Percentiles rank a stretch among this genome's conserved stretches.
These are phyloP conservation scores for Camponotus pennsylvanicus DNA, from an alignment of 1,140 invertebrate species.

Conservation along the genomic window DNA sequence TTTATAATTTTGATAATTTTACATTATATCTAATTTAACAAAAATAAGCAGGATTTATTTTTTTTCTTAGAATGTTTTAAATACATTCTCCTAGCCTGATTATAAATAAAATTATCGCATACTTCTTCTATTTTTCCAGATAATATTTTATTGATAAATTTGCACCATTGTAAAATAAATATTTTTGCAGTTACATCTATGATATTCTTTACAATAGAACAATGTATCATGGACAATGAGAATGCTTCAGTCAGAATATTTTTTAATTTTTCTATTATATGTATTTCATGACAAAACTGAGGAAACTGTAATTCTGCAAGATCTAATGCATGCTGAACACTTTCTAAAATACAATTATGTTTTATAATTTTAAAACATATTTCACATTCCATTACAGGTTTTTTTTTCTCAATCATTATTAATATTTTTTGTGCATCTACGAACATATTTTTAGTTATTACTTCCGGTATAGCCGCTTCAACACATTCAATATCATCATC, in stretches of 20 bases:
- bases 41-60: not conserved
- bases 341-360: not conserved
- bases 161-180: slow-evolving; percentile 17
- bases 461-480: slow-evolving; percentile 9
- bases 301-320: slow-evolving; percentile 6
- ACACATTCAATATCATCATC: not conserved
- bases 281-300: not conserved
- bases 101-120: not conserved
- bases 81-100: not conserved
- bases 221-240: not conserved
- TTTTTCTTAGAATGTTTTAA: not conserved
- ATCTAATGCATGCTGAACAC: not conserved
- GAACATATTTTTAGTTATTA: not conserved
- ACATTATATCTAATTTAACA: no score
- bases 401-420: not conserved
- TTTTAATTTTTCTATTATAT: slow-evolving; percentile 4
- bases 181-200: not conserved
- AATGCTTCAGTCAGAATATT: not conserved
- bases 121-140: not conserved
- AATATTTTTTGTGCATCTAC: slow-evolving; percentile 8
- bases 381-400: not conserved
- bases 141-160: not conserved
- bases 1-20: no score
- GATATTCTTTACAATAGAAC: not conserved
- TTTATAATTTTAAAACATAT: not conserved